phyloP scores from a whole-genome alignment of 2,113 vertebrate species.

The Malurus melanocephalus region DNA sequence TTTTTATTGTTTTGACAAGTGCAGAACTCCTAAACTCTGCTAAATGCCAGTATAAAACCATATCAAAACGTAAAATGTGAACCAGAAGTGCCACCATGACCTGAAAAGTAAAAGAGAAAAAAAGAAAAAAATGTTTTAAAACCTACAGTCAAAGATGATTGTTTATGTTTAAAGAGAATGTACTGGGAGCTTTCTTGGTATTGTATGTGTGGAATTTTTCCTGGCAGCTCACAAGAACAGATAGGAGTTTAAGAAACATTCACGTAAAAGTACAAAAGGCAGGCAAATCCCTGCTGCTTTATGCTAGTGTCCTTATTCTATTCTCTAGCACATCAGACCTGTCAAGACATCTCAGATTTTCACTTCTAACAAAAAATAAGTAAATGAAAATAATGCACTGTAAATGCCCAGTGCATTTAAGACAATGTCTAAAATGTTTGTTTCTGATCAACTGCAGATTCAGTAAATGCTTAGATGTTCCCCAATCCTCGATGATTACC shows the following conservation, averaged over 20 bases:
- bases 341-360: conserved; percentile 23
- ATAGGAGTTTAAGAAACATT: conserved; percentile 47
- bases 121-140: conserved; percentile 34
- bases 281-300: conserved; percentile 44
- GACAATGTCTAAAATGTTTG: conserved; percentile 10
- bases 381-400: conserved; percentile 38
- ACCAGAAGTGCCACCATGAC: conserved; percentile 22
- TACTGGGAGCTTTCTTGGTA: conserved; percentile 35
- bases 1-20: conserved; percentile 60
- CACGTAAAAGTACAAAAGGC: conserved; percentile 26
- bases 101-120: not conserved
- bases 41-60: conserved; percentile 57
- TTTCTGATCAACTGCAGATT: conserved; percentile 5
- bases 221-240: conserved; percentile 48
- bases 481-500: not conserved
- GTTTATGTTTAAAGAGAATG: conserved; percentile 50
- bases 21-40: conserved; percentile 18
- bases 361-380: conserved; percentile 31
- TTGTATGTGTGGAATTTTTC: not conserved
- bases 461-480: conserved; percentile 24
- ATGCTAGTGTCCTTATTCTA: not conserved
- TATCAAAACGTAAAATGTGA: conserved; percentile 59
- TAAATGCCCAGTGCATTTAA: conserved; percentile 17
- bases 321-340: not conserved
- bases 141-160: not conserved